Base-by-base conservation (phyloP, 2,113 vertebrate species). In the Hiodon tergisus region DNA sequence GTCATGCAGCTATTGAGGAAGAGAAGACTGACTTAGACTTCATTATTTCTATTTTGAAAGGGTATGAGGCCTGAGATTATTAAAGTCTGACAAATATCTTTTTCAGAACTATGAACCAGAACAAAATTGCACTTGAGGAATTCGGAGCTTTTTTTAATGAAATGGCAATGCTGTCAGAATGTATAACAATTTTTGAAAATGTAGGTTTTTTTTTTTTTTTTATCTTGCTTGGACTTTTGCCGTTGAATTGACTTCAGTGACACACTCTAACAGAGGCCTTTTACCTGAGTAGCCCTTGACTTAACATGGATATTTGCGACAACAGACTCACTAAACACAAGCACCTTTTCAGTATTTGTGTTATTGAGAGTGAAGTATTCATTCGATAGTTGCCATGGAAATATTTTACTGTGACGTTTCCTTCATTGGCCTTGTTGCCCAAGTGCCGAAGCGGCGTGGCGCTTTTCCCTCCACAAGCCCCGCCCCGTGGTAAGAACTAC, bases 121-220 rank as follows among this genome's bases (percentile, higher is more conserved):
- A 47, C 70, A 71, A 71, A 71, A 60, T 60, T 59, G 70, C 70
- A 71, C 10, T 71, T n/a, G 55, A n/a, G 70, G 57, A 71, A 31
- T 57, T 46, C 13, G 4, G 57, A 59, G 70, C 57, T 11, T 48
- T 31, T 31, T n/a, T 47, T 60, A 59, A 71, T 51, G 10, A 71
- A 71, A 60, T 60, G 57, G 4, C 70, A 71, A 48, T 17, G 46
- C 55, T 2, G 57, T 57, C 31, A 70, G 17, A 5, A 59, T 59
- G 55, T 9, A 71, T 71, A 17, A 60, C 57, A 71, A 71, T 71
- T 71, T 7, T 71, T 71, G 0, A 59, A 71, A 31, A 31, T 31
- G 31, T 31, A 31, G n/a, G n/a, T n/a, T n/a, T 31, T 31, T 47
- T 71, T 71, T 71, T 71, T 71, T 31, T 58, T 70, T 7, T 46